phyloP scores from a whole-genome alignment of 2,113 vertebrate species.

The Eupsittula cactorum region DNA sequence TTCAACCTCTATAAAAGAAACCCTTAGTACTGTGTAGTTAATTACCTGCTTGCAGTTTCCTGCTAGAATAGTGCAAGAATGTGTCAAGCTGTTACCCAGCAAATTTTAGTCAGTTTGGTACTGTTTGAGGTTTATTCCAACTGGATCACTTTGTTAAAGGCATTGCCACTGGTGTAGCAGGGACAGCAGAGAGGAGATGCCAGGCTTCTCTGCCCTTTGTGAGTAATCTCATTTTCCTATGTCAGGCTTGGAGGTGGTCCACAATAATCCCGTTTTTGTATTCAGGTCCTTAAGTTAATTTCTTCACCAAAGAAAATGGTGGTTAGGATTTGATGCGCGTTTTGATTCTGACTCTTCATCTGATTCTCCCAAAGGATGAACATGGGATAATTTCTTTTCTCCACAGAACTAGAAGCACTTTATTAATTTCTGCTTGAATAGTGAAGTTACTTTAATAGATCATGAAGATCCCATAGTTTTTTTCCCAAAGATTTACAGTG shows the following conservation, averaged over 20 bases:
- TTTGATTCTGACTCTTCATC: neutral
- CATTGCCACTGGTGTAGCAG: neutral
- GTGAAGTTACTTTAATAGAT: neutral
- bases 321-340: neutral
- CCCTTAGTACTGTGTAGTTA: neutral
- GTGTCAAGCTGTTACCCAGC: neutral
- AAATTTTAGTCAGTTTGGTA: neutral
- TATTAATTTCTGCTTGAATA: neutral
- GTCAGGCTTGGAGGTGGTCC: neutral
- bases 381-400: neutral
- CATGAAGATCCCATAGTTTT: neutral
- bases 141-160: neutral
- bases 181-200: neutral
- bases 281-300: neutral
- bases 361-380: neutral
- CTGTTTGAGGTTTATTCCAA: neutral
- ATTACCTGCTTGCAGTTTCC: neutral
- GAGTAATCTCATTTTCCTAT: neutral
- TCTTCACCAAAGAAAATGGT: neutral
- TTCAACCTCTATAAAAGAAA: neutral
- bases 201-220: neutral
- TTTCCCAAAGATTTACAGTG: neutral
- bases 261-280: neutral
- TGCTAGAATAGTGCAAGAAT: neutral
- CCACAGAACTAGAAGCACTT: neutral